Conservation (phyloP, 2,797 vertebrate genomes). For the Paguma larvata region DNA sequence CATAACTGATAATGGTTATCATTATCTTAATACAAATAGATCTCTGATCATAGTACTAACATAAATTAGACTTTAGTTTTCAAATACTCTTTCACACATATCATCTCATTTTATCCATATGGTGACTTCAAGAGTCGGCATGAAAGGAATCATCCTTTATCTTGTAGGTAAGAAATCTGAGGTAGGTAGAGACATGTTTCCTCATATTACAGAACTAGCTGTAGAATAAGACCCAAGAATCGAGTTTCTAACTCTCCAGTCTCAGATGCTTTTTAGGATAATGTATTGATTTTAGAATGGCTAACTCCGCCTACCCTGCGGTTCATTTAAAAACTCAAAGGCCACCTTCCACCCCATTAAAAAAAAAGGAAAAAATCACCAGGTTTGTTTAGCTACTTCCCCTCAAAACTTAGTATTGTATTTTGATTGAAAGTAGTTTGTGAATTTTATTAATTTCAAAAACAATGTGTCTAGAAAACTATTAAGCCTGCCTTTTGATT, state of each 20-base stretch:
- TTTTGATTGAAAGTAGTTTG: neutral
- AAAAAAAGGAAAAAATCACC: neutral
- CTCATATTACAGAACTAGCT: neutral
- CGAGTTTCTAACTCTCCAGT: neutral
- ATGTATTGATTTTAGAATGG: neutral
- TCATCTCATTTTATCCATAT: neutral
- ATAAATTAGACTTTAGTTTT: constrained; percentile 20
- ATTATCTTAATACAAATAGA: neutral
- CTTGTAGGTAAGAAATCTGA: constrained; percentile 22
- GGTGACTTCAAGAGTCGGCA: neutral
- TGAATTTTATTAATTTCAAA: neutral
- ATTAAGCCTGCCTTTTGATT: neutral
- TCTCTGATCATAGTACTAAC: neutral
- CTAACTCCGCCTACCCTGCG: neutral
- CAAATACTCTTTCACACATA: neutral
- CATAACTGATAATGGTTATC: neutral
- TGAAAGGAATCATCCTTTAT: neutral
- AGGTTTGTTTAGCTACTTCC: neutral
- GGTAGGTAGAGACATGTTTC: neutral
- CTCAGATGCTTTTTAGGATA: neutral
- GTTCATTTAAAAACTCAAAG: neutral
- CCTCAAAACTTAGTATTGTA: neutral
- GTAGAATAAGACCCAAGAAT: neutral
- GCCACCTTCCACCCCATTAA: neutral
- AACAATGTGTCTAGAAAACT: neutral